phyloP scores from a whole-genome alignment of 1,140 invertebrate genomes.

The Scylla paramamosain region DNA sequence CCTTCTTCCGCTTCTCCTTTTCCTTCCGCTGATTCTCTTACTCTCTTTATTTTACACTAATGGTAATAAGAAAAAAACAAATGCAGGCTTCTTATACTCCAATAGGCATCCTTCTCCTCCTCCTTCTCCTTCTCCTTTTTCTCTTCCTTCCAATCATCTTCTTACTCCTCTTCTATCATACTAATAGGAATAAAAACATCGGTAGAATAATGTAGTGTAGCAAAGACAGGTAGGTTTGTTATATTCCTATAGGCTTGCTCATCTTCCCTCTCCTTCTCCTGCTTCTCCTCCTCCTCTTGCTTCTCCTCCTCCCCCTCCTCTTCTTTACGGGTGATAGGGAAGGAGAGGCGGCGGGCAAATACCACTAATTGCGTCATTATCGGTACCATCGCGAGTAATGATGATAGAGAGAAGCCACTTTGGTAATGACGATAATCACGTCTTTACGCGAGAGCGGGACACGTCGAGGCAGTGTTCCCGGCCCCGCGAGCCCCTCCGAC shows the following conservation, averaged over 20 bases:
- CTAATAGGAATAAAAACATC: too few species aligned
- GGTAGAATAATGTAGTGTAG: too few species aligned
- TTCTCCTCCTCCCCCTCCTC: too few species aligned
- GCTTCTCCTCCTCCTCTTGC: too few species aligned
- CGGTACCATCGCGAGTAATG: conserved; percentile 32
- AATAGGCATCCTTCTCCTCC: neutral
- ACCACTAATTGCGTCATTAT: neutral
- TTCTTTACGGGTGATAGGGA: too few species aligned
- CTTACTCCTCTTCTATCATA: neutral
- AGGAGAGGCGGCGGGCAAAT: too few species aligned
- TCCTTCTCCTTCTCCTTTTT: neutral
- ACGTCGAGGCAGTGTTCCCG: neutral
- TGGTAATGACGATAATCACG: conserved; percentile 36
- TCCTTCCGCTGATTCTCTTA: neutral
- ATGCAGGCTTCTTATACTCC: neutral
- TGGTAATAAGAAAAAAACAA: neutral
- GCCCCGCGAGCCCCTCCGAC: neutral
- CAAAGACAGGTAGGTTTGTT: too few species aligned
- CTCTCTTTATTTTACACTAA: neutral
- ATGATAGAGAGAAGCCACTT: conserved; percentile 41
- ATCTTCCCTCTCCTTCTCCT: too few species aligned
- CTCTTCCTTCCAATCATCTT: neutral
- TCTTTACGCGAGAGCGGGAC: neutral
- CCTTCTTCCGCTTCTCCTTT: neutral
- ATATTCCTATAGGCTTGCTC: too few species aligned